Evolutionary conservation across 1,140 invertebrate species (phyloP).

Genomic region (Drosophila setifemur): DNA sequence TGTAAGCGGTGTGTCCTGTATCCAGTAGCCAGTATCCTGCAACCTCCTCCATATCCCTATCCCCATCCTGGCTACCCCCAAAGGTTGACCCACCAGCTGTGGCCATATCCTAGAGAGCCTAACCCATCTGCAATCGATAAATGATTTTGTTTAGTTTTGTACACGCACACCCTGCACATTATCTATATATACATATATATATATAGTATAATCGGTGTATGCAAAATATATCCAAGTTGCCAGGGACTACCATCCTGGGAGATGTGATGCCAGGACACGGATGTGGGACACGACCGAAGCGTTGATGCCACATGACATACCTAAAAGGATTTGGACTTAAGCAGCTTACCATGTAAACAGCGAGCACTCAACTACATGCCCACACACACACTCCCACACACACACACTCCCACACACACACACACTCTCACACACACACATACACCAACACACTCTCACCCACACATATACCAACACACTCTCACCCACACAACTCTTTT

Average conservation of each 20-base stretch:
- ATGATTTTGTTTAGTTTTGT: conserved; percentile 74
- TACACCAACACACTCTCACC: background rate
- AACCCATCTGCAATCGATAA: conserved; percentile 71
- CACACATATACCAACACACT: background rate
- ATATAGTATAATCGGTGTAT: too few species aligned
- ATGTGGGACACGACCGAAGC: conserved; percentile 8
- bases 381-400: background rate
- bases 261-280: background rate
- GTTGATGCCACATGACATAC: conserved; percentile 70
- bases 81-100: conserved; percentile 19
- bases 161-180: conserved; percentile 13
- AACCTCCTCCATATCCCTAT: background rate
- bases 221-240: conserved; percentile 64
- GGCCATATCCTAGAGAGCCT: conserved; percentile 20
- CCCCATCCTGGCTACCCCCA: conserved; percentile 13
- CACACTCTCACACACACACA: conserved; percentile 5
- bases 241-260: conserved; percentile 32
- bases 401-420: background rate
- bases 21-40: background rate
- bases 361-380: conserved; percentile 28
- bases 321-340: conserved; percentile 76
- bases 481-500: background rate
- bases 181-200: too few species aligned
- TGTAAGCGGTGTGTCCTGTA: too few species aligned
- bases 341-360: conserved; percentile 73